These are phyloP conservation scores for Agriopis aurantiaria DNA, from an alignment of 2,888 invertebrate species.

Conservation along the genomic window DNA sequence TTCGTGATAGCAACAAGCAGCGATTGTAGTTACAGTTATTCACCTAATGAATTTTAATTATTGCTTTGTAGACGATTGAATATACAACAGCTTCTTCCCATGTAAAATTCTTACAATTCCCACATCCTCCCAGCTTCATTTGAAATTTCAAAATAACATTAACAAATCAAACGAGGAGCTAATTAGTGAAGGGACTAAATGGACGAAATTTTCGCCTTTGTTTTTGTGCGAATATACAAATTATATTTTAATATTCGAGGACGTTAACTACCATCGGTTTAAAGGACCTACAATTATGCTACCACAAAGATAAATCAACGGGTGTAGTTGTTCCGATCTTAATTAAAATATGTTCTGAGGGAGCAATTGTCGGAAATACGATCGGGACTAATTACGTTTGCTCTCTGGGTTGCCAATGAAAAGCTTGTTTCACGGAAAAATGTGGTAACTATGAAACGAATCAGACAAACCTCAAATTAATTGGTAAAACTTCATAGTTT, in stretches of 20 bases:
- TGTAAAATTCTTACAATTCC: conserved; percentile 58
- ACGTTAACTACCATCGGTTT: conserved; percentile 49
- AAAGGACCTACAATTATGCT: conserved; percentile 56
- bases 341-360: conserved; percentile 56
- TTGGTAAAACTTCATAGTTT: too few species aligned
- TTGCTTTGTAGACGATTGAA: conserved; percentile 54
- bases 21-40: conserved; percentile 51
- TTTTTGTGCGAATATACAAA: conserved; percentile 33
- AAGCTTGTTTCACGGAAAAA: background rate
- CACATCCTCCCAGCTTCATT: conserved; percentile 51
- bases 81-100: conserved; percentile 54
- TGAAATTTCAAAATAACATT: conserved; percentile 52
- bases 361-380: conserved; percentile 51
- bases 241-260: conserved; percentile 54
- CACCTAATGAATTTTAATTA: conserved; percentile 64
- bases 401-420: conserved; percentile 27
- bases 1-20: conserved; percentile 46
- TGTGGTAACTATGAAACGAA: background rate
- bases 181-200: conserved; percentile 51
- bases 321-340: conserved; percentile 53
- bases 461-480: background rate
- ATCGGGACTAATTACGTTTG: conserved; percentile 49
- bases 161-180: conserved; percentile 46
- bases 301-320: conserved; percentile 56
- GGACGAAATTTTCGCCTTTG: conserved; percentile 25